phyloP scores from a whole-genome alignment of 2,888 invertebrate genomes.

The Acanthococcus lagerstroemiae region DNA sequence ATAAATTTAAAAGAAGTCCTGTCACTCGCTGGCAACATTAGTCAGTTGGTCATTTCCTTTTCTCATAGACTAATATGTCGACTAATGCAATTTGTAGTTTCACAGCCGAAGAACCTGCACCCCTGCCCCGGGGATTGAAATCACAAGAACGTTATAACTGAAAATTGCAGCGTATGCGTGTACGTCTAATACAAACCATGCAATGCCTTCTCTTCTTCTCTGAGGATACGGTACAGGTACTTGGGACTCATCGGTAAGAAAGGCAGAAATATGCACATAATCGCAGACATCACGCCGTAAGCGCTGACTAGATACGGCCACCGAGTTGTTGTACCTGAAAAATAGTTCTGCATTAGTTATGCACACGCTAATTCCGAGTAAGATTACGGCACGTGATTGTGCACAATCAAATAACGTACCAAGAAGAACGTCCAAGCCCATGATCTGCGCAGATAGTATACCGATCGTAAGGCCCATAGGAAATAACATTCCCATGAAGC shows the following conservation, averaged over 20 bases:
- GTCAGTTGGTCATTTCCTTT: too few species aligned
- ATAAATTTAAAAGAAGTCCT: too few species aligned
- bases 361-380: neutral
- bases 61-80: too few species aligned
- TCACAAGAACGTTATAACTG: neutral
- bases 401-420: slow-evolving; percentile 43
- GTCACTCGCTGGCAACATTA: too few species aligned
- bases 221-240: slow-evolving; percentile 62
- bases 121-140: too few species aligned
- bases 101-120: too few species aligned
- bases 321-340: slow-evolving; percentile 45
- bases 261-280: slow-evolving; percentile 54
- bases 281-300: slow-evolving; percentile 56
- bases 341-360: neutral
- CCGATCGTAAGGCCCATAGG: slow-evolving; percentile 71
- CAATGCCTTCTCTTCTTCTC: slow-evolving; percentile 54
- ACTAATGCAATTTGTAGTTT: too few species aligned
- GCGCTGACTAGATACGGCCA: slow-evolving; percentile 73
- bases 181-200: slow-evolving; percentile 46
- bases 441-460: slow-evolving; percentile 61
- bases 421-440: slow-evolving; percentile 55
- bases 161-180: slow-evolving; percentile 19
- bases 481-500: slow-evolving; percentile 73
- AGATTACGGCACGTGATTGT: neutral
- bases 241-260: slow-evolving; percentile 82